Base-by-base conservation (phyloP, 2,888 invertebrate species). In the Acrocyrtus sp. region DNA sequence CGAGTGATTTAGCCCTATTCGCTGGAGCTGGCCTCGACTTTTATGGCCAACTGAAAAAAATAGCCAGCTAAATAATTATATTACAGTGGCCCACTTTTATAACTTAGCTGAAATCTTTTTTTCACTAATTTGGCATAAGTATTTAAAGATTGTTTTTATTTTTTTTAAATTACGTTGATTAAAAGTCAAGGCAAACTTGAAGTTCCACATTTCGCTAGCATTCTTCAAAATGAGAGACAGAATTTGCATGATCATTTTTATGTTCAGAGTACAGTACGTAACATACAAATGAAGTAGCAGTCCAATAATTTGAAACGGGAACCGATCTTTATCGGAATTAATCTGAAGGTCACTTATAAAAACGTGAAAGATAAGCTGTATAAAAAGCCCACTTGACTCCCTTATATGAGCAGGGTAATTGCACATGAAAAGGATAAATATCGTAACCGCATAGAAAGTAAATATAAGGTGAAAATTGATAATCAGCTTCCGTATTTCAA, bases 171-270 rank as follows among this genome's bases (percentile, higher is more conserved):
- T 61, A 76, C 76, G 60, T 48, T 76, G 76, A 10, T 63, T 50
- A 47, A 74, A 76, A 6, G 63, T 63, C 0, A 74, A 43, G 3
- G 74, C 72, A 62, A 77, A 77, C 48, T 77, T 77, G 17, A 74
- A 74, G 48, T 77, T 77, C 77, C 77, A 77, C 72, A 77, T 72
- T 53, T 77, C 72, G 3, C 58, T 21, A 2, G 69, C 51, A 53
- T 77, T 77, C 45, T 68, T 74, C 51, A 74, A 6, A 34, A 77
- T 63, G 2, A 65, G 15, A 3, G 74, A 56, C 21, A 72, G 21
- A n/a, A 74, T 54, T 24, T 51, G 65, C 51, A 77, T 68, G 1
- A 74, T 34, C 1, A 69, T 47, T 21, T 65, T 69, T 3, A 77
- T 41, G 43, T 65, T 56, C 12, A 48, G 26, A 2, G 51, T 12